These are phyloP conservation scores for Ploceus nigricollis DNA, from an alignment of 2,113 vertebrate genomes.

Conservation along the genomic window DNA sequence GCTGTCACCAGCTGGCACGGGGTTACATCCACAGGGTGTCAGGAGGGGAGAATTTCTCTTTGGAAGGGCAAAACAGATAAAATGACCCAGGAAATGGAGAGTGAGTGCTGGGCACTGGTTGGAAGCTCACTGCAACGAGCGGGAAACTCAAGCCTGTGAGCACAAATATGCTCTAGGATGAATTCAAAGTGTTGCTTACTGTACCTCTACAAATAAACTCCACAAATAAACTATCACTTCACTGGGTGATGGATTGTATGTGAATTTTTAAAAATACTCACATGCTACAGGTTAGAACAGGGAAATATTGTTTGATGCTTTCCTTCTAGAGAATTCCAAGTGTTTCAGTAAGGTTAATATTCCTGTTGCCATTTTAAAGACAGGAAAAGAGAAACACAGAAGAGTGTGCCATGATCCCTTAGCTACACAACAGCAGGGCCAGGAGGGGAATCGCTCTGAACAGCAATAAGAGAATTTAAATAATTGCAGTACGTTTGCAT, in stretches of 20 bases:
- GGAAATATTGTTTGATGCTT: not conserved
- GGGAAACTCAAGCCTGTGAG: not conserved
- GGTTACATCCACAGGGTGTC: not conserved
- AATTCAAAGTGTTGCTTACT: not conserved
- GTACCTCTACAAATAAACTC: not conserved
- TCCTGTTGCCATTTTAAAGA: not conserved
- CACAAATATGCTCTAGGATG: not conserved
- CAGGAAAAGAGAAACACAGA: not conserved
- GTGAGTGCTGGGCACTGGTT: not conserved
- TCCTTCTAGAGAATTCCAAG: not conserved
- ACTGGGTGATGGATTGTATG: not conserved
- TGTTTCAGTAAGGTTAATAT: not conserved
- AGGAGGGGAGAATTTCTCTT: not conserved
- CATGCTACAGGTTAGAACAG: not conserved
- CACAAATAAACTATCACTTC: not conserved
- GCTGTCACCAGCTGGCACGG: not conserved
- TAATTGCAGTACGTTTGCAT: not conserved
- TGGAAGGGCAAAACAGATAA: not conserved
- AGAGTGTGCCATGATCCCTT: not conserved
- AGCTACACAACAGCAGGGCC: not conserved
- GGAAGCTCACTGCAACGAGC: fast-evolving
- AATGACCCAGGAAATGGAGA: not conserved
- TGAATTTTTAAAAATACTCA: not conserved
- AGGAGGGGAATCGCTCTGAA: not conserved
- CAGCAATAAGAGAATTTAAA: not conserved